Evolutionary conservation across 2,113 vertebrate genomes (phyloP).

Genomic region (Chlorodrepanis virens): DNA sequence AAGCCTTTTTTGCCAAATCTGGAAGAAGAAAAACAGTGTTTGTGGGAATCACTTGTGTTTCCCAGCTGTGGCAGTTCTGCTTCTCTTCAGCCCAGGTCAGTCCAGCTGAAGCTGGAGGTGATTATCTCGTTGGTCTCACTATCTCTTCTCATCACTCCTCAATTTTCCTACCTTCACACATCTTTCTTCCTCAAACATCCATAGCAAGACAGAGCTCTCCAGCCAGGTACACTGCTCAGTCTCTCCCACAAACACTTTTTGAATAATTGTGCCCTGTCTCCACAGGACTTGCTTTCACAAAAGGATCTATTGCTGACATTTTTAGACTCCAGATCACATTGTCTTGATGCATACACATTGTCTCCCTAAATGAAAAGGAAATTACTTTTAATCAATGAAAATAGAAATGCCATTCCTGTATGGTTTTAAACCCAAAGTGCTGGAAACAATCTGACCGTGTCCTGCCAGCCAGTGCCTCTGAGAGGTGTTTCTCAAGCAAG

Average conservation of each 20-base stretch:
- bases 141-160: neutral
- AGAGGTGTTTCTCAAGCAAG: neutral
- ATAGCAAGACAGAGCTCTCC: neutral
- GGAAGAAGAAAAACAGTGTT: neutral
- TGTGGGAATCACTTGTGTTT: neutral
- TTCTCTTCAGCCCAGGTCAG: neutral
- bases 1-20: neutral
- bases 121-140: neutral
- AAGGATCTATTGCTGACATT: neutral
- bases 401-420: neutral
- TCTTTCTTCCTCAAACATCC: neutral
- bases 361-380: neutral
- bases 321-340: neutral
- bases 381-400: conserved; percentile 11
- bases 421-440: neutral
- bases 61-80: neutral
- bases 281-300: neutral
- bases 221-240: neutral
- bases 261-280: neutral
- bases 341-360: neutral
- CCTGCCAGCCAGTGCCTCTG: neutral
- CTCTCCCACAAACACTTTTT: neutral
- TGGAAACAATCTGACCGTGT: neutral
- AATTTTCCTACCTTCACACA: neutral
- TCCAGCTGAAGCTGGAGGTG: neutral